Conservation (phyloP, 1,140 invertebrate genomes). For the Diorhabda sublineata region DNA sequence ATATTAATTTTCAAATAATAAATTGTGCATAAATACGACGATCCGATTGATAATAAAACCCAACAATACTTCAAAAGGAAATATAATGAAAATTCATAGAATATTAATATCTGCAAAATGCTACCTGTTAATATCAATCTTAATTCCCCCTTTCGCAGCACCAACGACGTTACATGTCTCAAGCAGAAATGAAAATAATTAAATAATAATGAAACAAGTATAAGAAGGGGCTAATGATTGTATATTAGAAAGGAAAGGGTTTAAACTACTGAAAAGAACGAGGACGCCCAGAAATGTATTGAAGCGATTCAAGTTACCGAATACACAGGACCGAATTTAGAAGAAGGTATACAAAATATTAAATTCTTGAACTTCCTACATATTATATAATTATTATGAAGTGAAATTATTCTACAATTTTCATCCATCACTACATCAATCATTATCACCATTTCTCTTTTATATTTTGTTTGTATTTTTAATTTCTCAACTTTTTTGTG, state of each 20-base stretch:
- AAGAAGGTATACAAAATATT: no score
- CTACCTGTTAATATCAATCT: constrained; percentile 28
- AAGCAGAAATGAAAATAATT: constrained; percentile 50
- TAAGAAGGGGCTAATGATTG: constrained; percentile 45
- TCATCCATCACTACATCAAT: no score
- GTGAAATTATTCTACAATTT: no score
- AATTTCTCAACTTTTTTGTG: no score
- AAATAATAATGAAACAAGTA: constrained; percentile 49
- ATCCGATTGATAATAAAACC: background rate
- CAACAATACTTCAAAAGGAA: constrained; percentile 12
- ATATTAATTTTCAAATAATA: no score
- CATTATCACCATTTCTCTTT: no score
- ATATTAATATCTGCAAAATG: constrained; percentile 22
- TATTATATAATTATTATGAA: no score
- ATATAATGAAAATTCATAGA: constrained; percentile 14
- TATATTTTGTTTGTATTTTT: no score
- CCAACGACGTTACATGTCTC: constrained; percentile 39
- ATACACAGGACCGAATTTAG: background rate
- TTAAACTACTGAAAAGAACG: constrained; percentile 42
- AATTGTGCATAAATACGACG: no score
- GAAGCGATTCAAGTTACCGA: background rate
- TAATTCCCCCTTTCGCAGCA: constrained; percentile 20
- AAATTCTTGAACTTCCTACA: no score
- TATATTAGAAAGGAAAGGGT: constrained; percentile 47
- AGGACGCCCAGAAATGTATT: constrained; percentile 13